Conservation (phyloP, 1,140 invertebrate genomes). For the Streblospio benedicti region DNA sequence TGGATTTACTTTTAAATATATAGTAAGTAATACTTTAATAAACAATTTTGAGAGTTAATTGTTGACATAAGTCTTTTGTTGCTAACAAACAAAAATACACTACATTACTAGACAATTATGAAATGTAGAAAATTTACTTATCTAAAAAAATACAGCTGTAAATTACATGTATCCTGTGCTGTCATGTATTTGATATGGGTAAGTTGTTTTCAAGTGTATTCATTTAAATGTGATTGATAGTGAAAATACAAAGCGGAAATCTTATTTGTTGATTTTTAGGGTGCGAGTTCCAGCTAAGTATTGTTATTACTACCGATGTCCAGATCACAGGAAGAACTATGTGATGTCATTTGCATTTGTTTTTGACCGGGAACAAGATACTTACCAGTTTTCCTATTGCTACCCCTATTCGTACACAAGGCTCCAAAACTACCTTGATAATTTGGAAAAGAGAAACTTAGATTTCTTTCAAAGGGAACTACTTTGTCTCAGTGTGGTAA, state of each 20-base stretch:
- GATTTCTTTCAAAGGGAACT: constrained; percentile 59
- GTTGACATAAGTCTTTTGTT: background rate
- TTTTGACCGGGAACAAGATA: constrained; percentile 83
- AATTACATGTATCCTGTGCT: no score
- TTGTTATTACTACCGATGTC: constrained; percentile 87
- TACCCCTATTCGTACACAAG: constrained; percentile 90
- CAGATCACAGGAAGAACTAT: constrained; percentile 81
- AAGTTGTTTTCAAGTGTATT: no score
- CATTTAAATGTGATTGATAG: no score
- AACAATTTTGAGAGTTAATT: background rate
- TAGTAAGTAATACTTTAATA: constrained; percentile 1
- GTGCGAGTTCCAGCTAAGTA: constrained; percentile 71
- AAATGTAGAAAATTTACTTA: no score
- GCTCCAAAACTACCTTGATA: constrained; percentile 72
- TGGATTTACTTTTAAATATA: background rate
- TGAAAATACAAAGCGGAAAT: no score
- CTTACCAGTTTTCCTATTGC: constrained; percentile 86
- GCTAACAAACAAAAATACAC: no score
- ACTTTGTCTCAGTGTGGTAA: constrained; percentile 62
- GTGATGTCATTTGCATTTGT: constrained; percentile 87
- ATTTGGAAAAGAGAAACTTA: constrained; percentile 59
- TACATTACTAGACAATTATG: no score
- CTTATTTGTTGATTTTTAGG: no score
- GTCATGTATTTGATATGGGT: no score
- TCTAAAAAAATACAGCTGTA: no score